Evolutionary conservation across 2,888 invertebrate species (phyloP), one percentile per base, ranked within the genome.

Genomic region (Idaea aversata): DNA sequence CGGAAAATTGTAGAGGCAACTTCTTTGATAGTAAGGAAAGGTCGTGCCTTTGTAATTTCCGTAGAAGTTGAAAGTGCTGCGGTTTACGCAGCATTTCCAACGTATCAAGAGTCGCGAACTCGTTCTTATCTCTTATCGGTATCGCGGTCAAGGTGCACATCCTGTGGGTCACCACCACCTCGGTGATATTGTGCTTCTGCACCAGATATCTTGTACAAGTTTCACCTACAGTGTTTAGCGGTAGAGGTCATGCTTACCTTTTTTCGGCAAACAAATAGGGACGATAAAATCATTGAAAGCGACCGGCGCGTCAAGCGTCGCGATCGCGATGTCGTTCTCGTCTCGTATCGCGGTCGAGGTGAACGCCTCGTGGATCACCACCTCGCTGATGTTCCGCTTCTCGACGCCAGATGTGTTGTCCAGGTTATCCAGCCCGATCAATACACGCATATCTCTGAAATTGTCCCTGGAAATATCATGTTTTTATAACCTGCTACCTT

Each of bases 321-420:
- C 89, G 16, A 95, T 82, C 0, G 94, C 94, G 59, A 95, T 94
- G 73, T 95, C 95, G 70, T 94, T 94, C 64, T 92, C 93, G 66
- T 94, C 94, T 68, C 94, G 82, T 0, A 93, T 83, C 0, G 89
- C 84, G 60, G 93, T 91, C 1, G 94, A 92, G 0, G 88, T 87
- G 74, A 94, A 94, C 0, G 74, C 70, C 67, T 93, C 89, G 71
- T 94, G 94, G 59, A 94, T 87, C n/a, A 85, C 79, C 6, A 88
- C 85, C 0, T 77, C 61, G 0, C 87, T 80, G 61, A 93, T 88
- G 36, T 82, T 84, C 57, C 91, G 79, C 60, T 84, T 77, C 63
- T 86, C 84, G 0, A 93, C 93, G 58, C 84, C 79, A 0, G 72
- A 63, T 58, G 81, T 65, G 15, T 90, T 78, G 3, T 88, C 80